Evolutionary conservation across 2,113 vertebrate genomes (phyloP), one percentile per base, ranked within the genome.

Genomic region (Thamnophis sirtalis): DNA sequence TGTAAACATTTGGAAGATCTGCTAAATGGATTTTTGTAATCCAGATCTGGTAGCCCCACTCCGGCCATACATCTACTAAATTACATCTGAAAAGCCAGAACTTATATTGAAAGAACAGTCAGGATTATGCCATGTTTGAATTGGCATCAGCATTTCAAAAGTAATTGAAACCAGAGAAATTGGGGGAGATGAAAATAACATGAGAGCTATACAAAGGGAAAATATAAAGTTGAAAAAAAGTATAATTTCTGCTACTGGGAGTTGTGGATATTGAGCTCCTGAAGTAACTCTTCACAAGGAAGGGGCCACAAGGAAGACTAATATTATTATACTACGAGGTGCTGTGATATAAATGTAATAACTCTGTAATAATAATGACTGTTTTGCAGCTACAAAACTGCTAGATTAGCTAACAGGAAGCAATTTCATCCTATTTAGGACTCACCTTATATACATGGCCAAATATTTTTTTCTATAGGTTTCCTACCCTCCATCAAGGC

Each of bases 151-250:
- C 90, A 95, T 85, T 89, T 86, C 63, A 91, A 88, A 95, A 90
- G 93, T 94, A 95, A 95, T 91, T 89, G 94, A 88, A 96, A 94
- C 48, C 84, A 96, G 95, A 95, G 91, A 93, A 95, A 50, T 56
- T 80, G 5, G 0, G 0, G 90, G 89, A 95, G 92, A 88, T 94
- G 54, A 93, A 91, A 95, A 94, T 87, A 33, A 60, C 49, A 91
- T 11, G 87, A 51, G 86, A 0, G 13, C 58, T 80, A 87, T 51
- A 93, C 93, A 90, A 17, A 92, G 26, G 80, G 50, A 87, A 13
- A 86, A 26, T 86, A 38, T 73, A 85, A 38, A 21, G 26, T 3
- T 0, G 26, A 21, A 91, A 63, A 56, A 90, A 68, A 38, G 33
- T 92, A 0, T 0, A 0, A 93, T 80, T 0, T 56, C 4, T 48